Evolutionary conservation across 2,888 invertebrate species (phyloP).

Genomic region (Celastrina argiolus): DNA sequence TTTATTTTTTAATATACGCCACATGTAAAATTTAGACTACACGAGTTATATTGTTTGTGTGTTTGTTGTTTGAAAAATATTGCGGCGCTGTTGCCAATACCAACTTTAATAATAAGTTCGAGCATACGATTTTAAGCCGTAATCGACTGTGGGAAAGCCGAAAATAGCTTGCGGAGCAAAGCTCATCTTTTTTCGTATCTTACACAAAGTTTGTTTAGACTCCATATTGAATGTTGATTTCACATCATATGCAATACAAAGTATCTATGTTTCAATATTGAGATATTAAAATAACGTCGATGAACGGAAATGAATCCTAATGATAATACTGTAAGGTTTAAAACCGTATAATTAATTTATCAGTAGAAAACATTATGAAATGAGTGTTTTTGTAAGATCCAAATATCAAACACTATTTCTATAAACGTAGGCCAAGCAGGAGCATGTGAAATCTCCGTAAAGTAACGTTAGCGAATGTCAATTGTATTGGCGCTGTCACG

Average conservation of each 20-base stretch:
- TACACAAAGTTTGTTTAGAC: constrained; percentile 14
- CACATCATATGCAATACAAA: not conserved
- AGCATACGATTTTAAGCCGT: not conserved
- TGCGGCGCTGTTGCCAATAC: constrained; percentile 24
- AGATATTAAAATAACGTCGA: not conserved
- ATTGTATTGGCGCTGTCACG: too few species aligned
- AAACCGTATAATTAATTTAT: not conserved
- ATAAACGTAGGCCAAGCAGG: too few species aligned
- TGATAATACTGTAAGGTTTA: not conserved
- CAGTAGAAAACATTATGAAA: not conserved
- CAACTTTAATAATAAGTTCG: constrained; percentile 11
- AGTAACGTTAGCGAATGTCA: too few species aligned
- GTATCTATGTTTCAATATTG: constrained; percentile 1
- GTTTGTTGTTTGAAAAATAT: constrained; percentile 31
- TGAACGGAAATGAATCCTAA: not conserved
- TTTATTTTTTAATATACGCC: not conserved
- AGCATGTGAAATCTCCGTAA: too few species aligned
- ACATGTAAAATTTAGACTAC: constrained; percentile 15
- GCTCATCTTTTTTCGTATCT: constrained; percentile 15
- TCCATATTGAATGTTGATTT: constrained; percentile 6
- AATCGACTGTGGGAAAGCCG: not conserved
- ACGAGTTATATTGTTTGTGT: constrained; percentile 26
- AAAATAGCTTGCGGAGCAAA: not conserved
- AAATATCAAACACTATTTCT: too few species aligned
- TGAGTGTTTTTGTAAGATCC: not conserved